Evolutionary conservation across 2,113 vertebrate species (phyloP).

Genomic region (Lophura nycthemera): DNA sequence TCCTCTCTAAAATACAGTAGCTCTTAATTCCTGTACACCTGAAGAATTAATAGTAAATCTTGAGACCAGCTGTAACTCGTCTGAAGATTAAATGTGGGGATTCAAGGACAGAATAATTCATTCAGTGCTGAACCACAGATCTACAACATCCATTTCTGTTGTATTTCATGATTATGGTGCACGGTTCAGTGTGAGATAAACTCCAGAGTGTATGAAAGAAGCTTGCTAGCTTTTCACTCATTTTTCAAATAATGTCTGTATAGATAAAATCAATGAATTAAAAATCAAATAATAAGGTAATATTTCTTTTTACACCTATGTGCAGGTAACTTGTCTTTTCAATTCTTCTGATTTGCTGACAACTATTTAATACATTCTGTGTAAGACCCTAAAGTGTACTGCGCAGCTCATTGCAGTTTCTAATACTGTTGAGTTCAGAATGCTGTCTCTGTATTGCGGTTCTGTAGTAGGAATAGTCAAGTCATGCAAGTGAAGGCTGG

Average conservation of each 20-base stretch:
- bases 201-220: not conserved
- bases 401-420: not conserved
- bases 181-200: not conserved
- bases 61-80: not conserved
- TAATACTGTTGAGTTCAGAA: not conserved
- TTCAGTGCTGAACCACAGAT: not conserved
- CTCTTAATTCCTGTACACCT: not conserved
- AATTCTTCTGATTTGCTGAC: not conserved
- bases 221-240: conserved; percentile 3
- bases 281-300: not conserved
- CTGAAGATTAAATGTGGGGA: not conserved
- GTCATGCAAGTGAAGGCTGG: not conserved
- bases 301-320: not conserved
- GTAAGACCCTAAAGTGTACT: not conserved
- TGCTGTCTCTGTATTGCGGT: not conserved
- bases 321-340: not conserved
- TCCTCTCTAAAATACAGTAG: not conserved
- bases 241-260: not conserved
- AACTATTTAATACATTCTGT: not conserved
- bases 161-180: not conserved
- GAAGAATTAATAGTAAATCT: not conserved
- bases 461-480: not conserved
- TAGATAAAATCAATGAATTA: not conserved
- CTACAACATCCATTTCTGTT: not conserved
- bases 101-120: not conserved